A percentile compares a stretch with the other conserved stretches of the same genome.
phyloP scores from a whole-genome alignment of 1,140 invertebrate genomes.

The Drosophila pandora region DNA sequence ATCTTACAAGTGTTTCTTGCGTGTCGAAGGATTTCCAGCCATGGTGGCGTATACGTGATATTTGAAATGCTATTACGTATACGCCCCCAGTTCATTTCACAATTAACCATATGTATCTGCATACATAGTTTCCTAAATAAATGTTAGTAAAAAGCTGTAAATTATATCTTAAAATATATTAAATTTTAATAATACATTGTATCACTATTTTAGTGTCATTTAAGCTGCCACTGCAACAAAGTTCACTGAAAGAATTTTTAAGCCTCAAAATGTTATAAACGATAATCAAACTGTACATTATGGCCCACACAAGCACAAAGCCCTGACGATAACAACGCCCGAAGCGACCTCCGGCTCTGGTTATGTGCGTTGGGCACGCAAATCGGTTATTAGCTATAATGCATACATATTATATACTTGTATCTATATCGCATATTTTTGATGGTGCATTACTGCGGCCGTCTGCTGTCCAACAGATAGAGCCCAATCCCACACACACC shows the following conservation, averaged over 20 bases:
- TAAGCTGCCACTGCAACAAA: background rate
- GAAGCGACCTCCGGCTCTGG: constrained; percentile 14
- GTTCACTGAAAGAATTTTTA: constrained; percentile 7
- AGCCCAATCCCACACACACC: constrained; percentile 14
- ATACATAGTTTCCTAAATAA: too few relatives aligned
- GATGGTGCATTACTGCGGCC: constrained; percentile 58
- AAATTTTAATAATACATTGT: too few relatives aligned
- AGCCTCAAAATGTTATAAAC: constrained; percentile 57
- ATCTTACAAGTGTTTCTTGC: too few relatives aligned
- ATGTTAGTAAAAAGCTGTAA: too few relatives aligned
- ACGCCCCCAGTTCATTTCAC: too few relatives aligned
- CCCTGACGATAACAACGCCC: background rate
- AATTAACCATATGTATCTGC: too few relatives aligned
- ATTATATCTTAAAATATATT: too few relatives aligned
- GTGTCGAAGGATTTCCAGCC: too few relatives aligned
- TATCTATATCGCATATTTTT: constrained; percentile 29
- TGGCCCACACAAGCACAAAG: constrained; percentile 16
- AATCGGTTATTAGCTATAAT: constrained; percentile 76
- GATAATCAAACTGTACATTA: constrained; percentile 62
- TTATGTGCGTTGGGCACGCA: constrained; percentile 71
- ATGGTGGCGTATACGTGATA: too few relatives aligned
- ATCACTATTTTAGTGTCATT: background rate
- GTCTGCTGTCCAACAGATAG: constrained; percentile 48
- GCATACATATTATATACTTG: constrained; percentile 37
- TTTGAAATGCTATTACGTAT: too few relatives aligned